Conservation (phyloP, 2,888 invertebrate genomes). For the Harpagoxenus sublaevis region DNA sequence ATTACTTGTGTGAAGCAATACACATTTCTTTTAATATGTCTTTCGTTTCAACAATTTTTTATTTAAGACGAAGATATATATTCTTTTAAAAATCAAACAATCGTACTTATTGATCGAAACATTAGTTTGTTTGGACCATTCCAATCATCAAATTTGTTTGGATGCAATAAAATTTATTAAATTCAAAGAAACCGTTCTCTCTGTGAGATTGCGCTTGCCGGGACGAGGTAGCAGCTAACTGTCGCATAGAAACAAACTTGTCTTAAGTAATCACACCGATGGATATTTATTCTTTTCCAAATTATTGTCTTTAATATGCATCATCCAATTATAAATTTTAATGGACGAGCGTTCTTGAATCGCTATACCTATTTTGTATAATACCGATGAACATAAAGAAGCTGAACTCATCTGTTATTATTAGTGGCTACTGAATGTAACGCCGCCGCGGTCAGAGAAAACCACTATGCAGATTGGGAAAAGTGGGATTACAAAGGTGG, state of each 20-base stretch:
- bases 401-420: constrained; percentile 26
- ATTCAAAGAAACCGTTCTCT: too few relatives aligned
- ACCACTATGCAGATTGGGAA: constrained; percentile 32
- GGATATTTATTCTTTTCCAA: background rate
- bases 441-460: constrained; percentile 9
- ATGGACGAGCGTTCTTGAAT: background rate
- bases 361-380: background rate
- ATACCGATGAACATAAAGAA: background rate
- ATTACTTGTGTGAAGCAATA: too few relatives aligned
- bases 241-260: constrained; percentile 19
- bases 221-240: background rate
- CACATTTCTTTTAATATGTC: too few relatives aligned
- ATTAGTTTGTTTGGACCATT: too few relatives aligned
- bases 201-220: constrained; percentile 43
- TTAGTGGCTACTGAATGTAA: constrained; percentile 26
- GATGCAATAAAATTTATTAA: too few relatives aligned
- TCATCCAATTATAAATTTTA: background rate
- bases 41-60: too few relatives aligned
- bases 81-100: too few relatives aligned
- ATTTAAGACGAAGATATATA: too few relatives aligned
- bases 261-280: background rate
- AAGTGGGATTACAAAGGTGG: constrained; percentile 33
- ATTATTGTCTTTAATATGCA: background rate
- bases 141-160: too few relatives aligned
- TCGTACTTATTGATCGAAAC: too few relatives aligned